phyloP scores from a whole-genome alignment of 2,113 vertebrate species.

The Caracal caracal region DNA sequence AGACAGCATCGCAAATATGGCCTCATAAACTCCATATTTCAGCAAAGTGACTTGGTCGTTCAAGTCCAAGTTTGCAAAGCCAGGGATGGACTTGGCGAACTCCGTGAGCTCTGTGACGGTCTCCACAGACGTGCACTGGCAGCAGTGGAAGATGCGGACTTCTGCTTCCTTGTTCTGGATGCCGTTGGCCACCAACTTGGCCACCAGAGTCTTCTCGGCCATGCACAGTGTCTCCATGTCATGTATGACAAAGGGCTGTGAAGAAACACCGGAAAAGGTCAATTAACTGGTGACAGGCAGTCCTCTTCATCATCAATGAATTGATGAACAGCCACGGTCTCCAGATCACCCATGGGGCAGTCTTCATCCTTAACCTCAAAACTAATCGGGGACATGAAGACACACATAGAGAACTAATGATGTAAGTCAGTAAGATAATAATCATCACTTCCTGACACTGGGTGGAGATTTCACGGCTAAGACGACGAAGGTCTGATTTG shows the following conservation, averaged over 20 bases:
- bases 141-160: slow-evolving; percentile 98
- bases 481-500: neutral
- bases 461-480: neutral
- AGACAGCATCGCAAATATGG: slow-evolving; percentile 97
- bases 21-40: slow-evolving; percentile 98
- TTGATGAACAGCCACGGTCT: fast-evolving
- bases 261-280: neutral
- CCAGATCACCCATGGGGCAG: neutral
- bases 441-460: fast-evolving
- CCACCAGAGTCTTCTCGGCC: slow-evolving; percentile 96
- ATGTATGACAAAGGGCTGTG: slow-evolving; percentile 97
- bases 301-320: fast-evolving
- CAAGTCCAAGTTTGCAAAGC: slow-evolving; percentile 93
- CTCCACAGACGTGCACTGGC: slow-evolving; percentile 97
- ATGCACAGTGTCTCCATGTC: slow-evolving; percentile 98
- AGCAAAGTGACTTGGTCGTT: slow-evolving; percentile 98
- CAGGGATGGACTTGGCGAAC: slow-evolving; percentile 97
- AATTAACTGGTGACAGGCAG: fast-evolving
- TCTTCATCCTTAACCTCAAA: neutral
- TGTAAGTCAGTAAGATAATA: neutral
- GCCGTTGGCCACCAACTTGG: slow-evolving; percentile 92
- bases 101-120: slow-evolving; percentile 97
- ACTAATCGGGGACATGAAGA: neutral
- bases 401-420: neutral
- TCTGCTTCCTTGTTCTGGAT: slow-evolving; percentile 95